Evolutionary conservation across 2,797 vertebrate species (phyloP), one percentile per base, ranked within the genome.

Genomic region (Acanthiza pusilla): DNA sequence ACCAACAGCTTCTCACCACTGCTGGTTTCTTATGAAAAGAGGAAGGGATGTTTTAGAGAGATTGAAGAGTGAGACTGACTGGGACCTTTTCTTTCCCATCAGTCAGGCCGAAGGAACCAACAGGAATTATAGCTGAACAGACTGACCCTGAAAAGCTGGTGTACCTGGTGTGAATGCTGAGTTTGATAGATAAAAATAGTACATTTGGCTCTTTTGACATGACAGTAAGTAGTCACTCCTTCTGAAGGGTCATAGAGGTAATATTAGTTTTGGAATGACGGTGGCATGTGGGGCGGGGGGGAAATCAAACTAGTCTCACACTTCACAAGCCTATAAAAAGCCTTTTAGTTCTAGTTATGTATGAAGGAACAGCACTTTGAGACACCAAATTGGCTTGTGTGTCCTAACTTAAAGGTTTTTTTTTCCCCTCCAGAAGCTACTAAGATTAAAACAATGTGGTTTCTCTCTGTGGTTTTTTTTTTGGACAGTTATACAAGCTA

Each of bases 11-110:
- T 72, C 73, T 75, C 40, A 82, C 47, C 72, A 51, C 75, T 34
- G 65, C 60, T 67, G 74, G 34, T 27, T 83, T 68, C 42, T 89
- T 19, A 34, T 0, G 2, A 90, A 76, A 95, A 85, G 72, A 93
- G 88, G 88, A 96, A 95, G 30, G 78, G 38, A 91, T 85, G 81
- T 82, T 91, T 82, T 30, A 70, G 51, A 93, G 85, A 91, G 77
- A 91, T 15, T 61, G 42, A 58, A 62, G 45, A 83, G 48, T 3
- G 19, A 32, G 13, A 57, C 45, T 38, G 22, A 79, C 60, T 90
- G 89, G 29, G 83, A 21, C 29, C 32, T 73, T 16, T 34, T 61
- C 47, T 86, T 45, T 76, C 38, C 29, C 1, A 5, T 30, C n/a
- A 73, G n/a, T 53, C 36, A 71, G 27, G 43, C 38, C 65, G 47